Conservation (phyloP, 1,140 invertebrate species). For the Drosophila virilis region DNA sequence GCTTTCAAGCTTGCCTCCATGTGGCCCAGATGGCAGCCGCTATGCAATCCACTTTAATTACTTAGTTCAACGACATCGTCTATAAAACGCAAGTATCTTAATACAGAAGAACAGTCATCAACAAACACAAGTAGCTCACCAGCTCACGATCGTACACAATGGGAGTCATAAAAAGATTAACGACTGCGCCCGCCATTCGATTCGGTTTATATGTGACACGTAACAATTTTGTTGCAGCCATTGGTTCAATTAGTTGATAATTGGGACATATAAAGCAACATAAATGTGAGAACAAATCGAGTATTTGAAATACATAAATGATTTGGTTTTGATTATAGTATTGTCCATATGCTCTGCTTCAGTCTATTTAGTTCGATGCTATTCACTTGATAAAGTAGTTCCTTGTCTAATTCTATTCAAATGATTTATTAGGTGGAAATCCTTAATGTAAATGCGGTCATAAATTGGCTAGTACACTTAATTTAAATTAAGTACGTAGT, state of each 20-base stretch:
- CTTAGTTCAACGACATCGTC: slow-evolving; percentile 57
- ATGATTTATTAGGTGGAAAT: no score
- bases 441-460: no score
- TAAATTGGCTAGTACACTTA: no score
- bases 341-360: no score
- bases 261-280: slow-evolving; percentile 1
- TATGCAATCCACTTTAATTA: slow-evolving; percentile 38
- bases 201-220: slow-evolving; percentile 43
- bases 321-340: no score
- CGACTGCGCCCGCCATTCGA: slow-evolving; percentile 37
- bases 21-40: slow-evolving; percentile 11
- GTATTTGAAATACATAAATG: neutral
- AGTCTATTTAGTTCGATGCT: no score
- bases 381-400: no score
- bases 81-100: slow-evolving; percentile 34
- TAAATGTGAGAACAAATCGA: neutral
- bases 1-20: neutral
- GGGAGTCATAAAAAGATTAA: slow-evolving; percentile 49
- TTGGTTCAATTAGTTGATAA: slow-evolving; percentile 42
- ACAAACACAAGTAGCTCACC: slow-evolving; percentile 62
- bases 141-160: slow-evolving; percentile 36
- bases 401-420: no score
- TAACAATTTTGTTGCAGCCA: slow-evolving; percentile 45
- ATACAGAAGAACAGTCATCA: slow-evolving; percentile 17
- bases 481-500: no score